Evolutionary conservation across 2,888 invertebrate genomes (phyloP), one percentile per base, ranked within the genome.

Genomic region (Glyphotaelius pellucidus): DNA sequence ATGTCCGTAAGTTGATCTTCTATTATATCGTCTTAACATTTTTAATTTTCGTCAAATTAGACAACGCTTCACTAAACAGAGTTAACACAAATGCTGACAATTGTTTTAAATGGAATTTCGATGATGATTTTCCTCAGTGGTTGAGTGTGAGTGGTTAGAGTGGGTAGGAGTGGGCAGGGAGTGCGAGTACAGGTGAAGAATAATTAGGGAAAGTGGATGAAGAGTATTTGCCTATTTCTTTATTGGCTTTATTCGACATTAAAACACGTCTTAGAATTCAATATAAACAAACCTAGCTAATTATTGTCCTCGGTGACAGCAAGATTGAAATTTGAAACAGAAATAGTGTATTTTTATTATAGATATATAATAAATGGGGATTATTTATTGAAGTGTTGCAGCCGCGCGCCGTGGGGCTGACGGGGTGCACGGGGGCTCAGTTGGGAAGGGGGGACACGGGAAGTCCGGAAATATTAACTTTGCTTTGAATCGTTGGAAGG

Each of bases 331-430:
- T 38, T 86, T 86, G 42, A 86, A 86, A 86, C 86, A 86, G 86
- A 86, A 86, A 86, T 88, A 88, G 88, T 88, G 88, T 88, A 88
- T 88, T 88, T 88, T 88, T 88, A 88, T 88, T 52, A 88, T 88
- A 67, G 67, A 88, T 88, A 88, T 88, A 32, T 88, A 47, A 86
- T 86, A 42, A 86, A 42, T 86, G 38, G 42, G 42, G 42, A 42
- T 42, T 42, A 86, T 86, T 86, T 86, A 86, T 86, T 25, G 25
- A 86, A 86, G 25, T 14, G 86, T 35, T 30, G 47, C 86, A 86
- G 67, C 32, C 81, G 14, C 14, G 81, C 81, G 32, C 32, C 81
- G 32, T 32, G 30, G 32, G 67, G 67, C 67, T 67, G 67, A 67
- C 9, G 19, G 25, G 52, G 52, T 38, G 52, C 52, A 67, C 81